Evolutionary conservation across 2,113 vertebrate genomes (phyloP), one percentile per base, ranked within the genome.

Genomic region (Rhipidura dahli): DNA sequence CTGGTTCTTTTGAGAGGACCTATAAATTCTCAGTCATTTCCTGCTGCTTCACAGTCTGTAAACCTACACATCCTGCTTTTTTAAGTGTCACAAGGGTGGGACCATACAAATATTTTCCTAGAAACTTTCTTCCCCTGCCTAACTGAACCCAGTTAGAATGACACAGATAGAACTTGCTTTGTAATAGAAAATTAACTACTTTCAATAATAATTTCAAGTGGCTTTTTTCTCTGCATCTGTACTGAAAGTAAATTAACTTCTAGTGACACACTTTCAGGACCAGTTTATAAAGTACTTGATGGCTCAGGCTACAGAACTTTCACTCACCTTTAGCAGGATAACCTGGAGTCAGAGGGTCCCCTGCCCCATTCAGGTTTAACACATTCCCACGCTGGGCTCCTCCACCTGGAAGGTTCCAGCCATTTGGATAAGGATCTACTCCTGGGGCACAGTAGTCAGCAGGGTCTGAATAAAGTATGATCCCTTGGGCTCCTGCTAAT

Each of bases 401-500:
- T 75, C 98, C 95, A 19, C 98, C 98, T 11, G 99, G 99, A 53
- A 99, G 98, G 91, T 99, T 99, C 99, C 99, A 99, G 70, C 99
- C 99, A 15, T 95, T 53, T 51, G 99, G 99, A 94, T 99, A 99
- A 5, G 98, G 92, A 75, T 98, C 71, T 44, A 99, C 98, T 47
- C 97, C 99, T 12, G 97, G 96, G 3, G 99, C 99, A 26, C 97
- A 98, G 94, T 99, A 99, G 97, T 99, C 99, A 45, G 98, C 98
- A 27, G 99, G 99, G 73, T 99, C 99, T 24, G 99, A 99, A 95
- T 98, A 99, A 93, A 99, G 97, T 91, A 99, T 98, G 94, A 99
- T 97, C 7, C 99, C 99, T 63, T 97, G 97, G 35, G 99, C 99
- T 91, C 99, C 98, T 1, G 98, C 98, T 77, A 98, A 84, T 79